These are phyloP conservation scores for Nesidiocoris tenuis DNA, from an alignment of 2,888 invertebrate genomes.

Conservation along the genomic window DNA sequence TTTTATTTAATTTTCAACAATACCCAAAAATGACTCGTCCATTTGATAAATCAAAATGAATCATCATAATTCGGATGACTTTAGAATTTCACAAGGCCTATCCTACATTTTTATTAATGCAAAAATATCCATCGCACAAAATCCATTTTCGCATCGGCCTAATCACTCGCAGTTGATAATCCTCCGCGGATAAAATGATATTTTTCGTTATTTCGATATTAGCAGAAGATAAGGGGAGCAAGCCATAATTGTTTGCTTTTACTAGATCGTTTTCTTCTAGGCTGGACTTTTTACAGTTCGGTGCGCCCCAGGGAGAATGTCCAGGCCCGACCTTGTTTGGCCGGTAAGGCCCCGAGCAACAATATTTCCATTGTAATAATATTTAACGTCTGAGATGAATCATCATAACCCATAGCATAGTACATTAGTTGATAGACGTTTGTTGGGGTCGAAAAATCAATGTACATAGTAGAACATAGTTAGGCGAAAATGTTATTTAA, in stretches of 20 bases:
- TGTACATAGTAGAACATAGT: conserved; percentile 39
- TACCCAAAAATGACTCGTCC: conserved; percentile 47
- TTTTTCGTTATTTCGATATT: no score
- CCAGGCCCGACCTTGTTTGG: conserved; percentile 43
- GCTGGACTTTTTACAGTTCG: conserved; percentile 49
- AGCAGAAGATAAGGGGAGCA: not conserved
- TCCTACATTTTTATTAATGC: no score
- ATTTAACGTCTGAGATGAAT: conserved; percentile 23
- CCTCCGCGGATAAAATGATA: no score
- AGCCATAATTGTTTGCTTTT: conserved; percentile 6
- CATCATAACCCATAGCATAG: conserved; percentile 23
- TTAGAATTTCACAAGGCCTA: no score
- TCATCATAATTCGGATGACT: no score
- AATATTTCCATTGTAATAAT: conserved; percentile 5
- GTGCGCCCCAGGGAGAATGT: conserved; percentile 45
- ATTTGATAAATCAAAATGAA: conserved; percentile 26
- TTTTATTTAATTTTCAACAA: conserved; percentile 40
- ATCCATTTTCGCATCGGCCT: no score
- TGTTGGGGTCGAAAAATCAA: conserved; percentile 24
- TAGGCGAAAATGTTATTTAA: conserved; percentile 7
- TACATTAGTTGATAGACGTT: conserved; percentile 16
- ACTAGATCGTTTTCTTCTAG: conserved; percentile 43
- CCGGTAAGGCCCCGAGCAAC: conserved; percentile 44
- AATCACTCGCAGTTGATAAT: no score
- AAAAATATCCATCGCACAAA: no score